These are phyloP conservation scores for Danaus chrysippus DNA, from an alignment of 2,888 invertebrate species.

Conservation along the genomic window DNA sequence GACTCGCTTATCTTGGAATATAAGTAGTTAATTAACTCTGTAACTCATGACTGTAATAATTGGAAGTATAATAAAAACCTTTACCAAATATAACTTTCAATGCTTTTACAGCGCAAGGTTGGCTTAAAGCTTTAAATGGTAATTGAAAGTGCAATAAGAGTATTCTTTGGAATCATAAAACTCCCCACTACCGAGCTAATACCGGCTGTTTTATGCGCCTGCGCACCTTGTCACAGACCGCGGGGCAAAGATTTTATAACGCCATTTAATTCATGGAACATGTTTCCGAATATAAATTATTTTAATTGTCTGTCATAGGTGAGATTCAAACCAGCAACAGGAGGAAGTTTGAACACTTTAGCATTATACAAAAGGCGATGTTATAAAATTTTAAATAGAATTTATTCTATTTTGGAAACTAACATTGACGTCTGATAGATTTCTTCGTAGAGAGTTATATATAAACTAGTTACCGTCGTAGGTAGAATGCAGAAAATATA, in stretches of 20 bases:
- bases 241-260: slow-evolving; percentile 3
- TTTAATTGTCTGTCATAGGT: too few relatives aligned
- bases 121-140: slow-evolving; percentile 2
- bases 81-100: slow-evolving; percentile 8
- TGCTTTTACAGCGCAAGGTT: slow-evolving; percentile 9
- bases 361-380: too few relatives aligned
- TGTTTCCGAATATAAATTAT: background rate
- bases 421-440: too few relatives aligned
- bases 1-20: too few relatives aligned
- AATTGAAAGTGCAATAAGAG: slow-evolving; percentile 25
- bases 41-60: too few relatives aligned
- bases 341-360: too few relatives aligned
- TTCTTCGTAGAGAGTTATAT: too few relatives aligned
- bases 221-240: slow-evolving; percentile 51
- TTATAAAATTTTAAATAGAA: too few relatives aligned
- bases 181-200: slow-evolving; percentile 49
- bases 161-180: slow-evolving; percentile 55
- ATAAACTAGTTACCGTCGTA: too few relatives aligned
- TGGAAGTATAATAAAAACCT: slow-evolving; percentile 18
- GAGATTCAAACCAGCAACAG: too few relatives aligned
- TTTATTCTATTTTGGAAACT: too few relatives aligned
- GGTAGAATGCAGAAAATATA: background rate
- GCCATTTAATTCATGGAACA: background rate
- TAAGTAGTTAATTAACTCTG: too few relatives aligned
- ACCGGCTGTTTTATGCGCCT: slow-evolving; percentile 51